Base-by-base conservation (phyloP, 2,888 invertebrate species). In the Folsomia candida region DNA sequence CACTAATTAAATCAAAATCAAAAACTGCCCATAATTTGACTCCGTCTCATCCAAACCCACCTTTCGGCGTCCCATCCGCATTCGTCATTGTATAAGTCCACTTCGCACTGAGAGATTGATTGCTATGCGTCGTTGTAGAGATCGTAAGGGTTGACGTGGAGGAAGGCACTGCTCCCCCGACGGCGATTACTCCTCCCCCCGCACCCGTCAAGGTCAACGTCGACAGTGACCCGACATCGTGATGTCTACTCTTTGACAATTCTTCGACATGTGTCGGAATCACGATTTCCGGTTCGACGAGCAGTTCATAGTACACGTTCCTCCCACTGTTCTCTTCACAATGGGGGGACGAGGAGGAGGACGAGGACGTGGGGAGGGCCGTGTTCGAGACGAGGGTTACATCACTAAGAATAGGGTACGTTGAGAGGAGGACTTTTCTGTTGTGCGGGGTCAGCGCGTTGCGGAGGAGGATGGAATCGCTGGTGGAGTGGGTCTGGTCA, bases 261-360 rank as follows among this genome's bases (percentile, higher is more conserved):
- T 80, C 80, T 58, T 78, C 78, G n/a, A 79, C 80, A 65, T 80
- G 76, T n/a, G 54, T 54, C 14, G 80, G 80, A 51, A 80, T 76
- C 70, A 77, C 75, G n/a, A 75, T 64, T n/a, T 54, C 54, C 69
- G n/a, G 26, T 57, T 62, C 61, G 66, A 69, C 69, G 71, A 65
- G 69, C 69, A 27, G 59, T 59, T 61, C 51, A 37, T n/a, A 51
- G 28, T n/a, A 60, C 68, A 27, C 64, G n/a, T n/a, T n/a, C n/a
- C n/a, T n/a, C 65, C 1, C 14, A 26, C 18, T 47, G 14, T 37
- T 60, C 20, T 25, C 6, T 2, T 4, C 20, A 47, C 57, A 51
- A 14, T 61, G 54, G 51, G 68, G 69, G 26, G 67, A 59, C 3
- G 14, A 25, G 25, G 20, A 28, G 54, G 47, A 59, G 6, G 60